phyloP scores from a whole-genome alignment of 2,113 vertebrate species.

The Apteryx owenii region DNA sequence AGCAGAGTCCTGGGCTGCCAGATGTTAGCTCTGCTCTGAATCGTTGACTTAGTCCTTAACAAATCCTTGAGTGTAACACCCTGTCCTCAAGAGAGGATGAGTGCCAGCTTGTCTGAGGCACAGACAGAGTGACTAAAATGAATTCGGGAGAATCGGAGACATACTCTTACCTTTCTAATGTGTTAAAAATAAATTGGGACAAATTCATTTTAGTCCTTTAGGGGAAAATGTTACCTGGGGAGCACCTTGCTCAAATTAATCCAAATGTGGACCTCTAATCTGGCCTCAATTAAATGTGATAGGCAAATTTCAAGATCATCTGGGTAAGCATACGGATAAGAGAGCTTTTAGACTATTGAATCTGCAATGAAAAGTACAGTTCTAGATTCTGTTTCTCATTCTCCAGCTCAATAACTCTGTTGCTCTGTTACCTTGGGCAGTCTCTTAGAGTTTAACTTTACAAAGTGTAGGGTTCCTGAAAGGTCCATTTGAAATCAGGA shows the following conservation, averaged over 20 bases:
- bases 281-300: background rate
- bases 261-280: background rate
- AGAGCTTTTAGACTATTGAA: background rate
- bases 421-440: background rate
- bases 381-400: background rate
- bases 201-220: background rate
- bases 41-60: background rate
- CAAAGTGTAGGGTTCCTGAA: background rate
- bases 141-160: background rate
- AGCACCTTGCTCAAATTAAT: background rate
- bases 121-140: background rate
- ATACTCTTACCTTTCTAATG: background rate
- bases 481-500: background rate
- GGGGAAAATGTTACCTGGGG: background rate
- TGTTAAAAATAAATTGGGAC: background rate
- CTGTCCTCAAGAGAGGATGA: background rate
- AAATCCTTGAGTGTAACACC: background rate
- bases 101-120: background rate
- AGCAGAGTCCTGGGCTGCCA: background rate
- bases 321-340: background rate
- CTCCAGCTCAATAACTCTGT: background rate
- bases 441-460: background rate
- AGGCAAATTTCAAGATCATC: background rate
- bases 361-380: background rate
- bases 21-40: background rate